Base-by-base conservation (phyloP, 2,888 invertebrate species). In the Elaeidobius kamerunicus region DNA sequence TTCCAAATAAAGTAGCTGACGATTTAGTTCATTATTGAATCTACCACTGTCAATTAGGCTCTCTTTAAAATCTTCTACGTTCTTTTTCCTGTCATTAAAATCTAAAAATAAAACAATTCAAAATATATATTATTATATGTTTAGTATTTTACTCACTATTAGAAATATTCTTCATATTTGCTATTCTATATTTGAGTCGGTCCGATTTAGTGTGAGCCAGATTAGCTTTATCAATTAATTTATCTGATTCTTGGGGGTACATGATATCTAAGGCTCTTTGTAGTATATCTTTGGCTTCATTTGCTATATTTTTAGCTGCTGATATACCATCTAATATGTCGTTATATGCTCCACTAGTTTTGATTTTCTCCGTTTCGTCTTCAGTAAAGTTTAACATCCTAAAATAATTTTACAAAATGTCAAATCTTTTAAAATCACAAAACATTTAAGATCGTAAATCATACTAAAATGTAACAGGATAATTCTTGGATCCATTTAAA, bases 241-340 rank as follows among this genome's bases (percentile, higher is more conserved):
- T 77, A 61, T 76, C 75, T 6, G 71, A 71, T 18, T 36, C 43
- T 11, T 70, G 71, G 3, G 77, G 74, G 58, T 75, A 70, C 2
- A 69, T 75, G 61, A 58, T 69, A 61, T 39, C 65, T 51, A 61
- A 68, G 57, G 52, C 74, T 64, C 58, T 67, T 57, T 62, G 52
- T 28, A 71, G 49, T 12, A 62, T 58, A 17, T 60, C 42, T 32
- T 60, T 55, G 2, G 88, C 86, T 57, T 83, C 81, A 34, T 73
- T 71, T 0, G 84, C 80, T 63, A 83, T 82, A 23, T 79, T 75
- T 60, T 75, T 78, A 0, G 88, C 88, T 32, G 80, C 80, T 7
- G 76, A 71, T 45, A 93, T 81, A 15, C 85, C 84, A 46, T 83
- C 80, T 0, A 86, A 81, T 1, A 94, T 89, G 46, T 85, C 83